These are phyloP conservation scores for Parochlus steinenii DNA, from an alignment of 2,888 invertebrate genomes.

Conservation along the genomic window DNA sequence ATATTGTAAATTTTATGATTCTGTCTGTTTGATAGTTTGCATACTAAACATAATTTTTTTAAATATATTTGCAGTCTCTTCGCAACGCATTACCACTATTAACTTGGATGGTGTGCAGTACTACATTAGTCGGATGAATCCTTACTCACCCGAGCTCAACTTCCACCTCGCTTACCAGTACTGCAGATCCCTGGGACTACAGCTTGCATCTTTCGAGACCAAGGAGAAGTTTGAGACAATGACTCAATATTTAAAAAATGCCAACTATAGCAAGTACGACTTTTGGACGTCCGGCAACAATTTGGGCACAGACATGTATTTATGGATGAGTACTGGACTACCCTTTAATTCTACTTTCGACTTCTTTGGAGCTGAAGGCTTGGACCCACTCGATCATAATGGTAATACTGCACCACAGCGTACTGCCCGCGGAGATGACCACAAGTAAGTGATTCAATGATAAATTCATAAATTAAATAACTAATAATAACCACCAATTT, in stretches of 20 bases:
- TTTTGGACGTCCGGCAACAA: constrained; percentile 84
- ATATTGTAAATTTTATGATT: too few relatives aligned
- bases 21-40: too few relatives aligned
- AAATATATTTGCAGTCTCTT: constrained; percentile 33
- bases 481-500: not conserved
- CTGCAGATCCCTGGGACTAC: constrained; percentile 70
- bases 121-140: constrained; percentile 74
- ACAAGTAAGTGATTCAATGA: constrained; percentile 18
- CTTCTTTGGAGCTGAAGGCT: constrained; percentile 47
- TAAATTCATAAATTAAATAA: not conserved
- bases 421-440: constrained; percentile 57
- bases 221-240: constrained; percentile 76
- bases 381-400: constrained; percentile 42
- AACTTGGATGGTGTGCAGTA: constrained; percentile 73
- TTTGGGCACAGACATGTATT: constrained; percentile 69
- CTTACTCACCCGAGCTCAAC: constrained; percentile 70
- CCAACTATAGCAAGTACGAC: constrained; percentile 67
- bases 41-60: not conserved
- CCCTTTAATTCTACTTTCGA: constrained; percentile 81
- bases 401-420: constrained; percentile 65
- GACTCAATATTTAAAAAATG: constrained; percentile 65
- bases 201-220: constrained; percentile 70
- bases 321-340: constrained; percentile 80
- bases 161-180: constrained; percentile 78
- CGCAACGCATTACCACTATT: constrained; percentile 73